Evolutionary conservation across 1,140 invertebrate species (phyloP).

Genomic region (Adelges cooleyi): DNA sequence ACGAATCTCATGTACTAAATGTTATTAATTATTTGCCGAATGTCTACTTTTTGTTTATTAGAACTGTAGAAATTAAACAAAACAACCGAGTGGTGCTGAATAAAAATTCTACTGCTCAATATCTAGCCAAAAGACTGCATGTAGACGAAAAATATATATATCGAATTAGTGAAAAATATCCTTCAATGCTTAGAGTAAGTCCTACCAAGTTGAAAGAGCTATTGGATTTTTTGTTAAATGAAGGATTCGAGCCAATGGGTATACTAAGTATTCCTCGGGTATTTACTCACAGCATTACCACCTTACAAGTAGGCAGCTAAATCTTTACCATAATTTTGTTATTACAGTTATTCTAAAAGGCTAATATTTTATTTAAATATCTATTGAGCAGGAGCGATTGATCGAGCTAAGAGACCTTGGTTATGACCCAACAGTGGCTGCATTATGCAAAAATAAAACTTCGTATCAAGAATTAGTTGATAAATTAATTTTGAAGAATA

Average conservation of each 20-base stretch:
- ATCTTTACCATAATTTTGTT: not conserved
- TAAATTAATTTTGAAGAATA: constrained; percentile 6
- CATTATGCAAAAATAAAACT: constrained; percentile 12
- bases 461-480: constrained; percentile 13
- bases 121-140: constrained; percentile 5
- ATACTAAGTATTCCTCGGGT: constrained; percentile 5
- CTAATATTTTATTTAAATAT: not conserved
- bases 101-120: constrained; percentile 12
- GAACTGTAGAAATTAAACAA: constrained; percentile 6
- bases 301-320: not conserved
- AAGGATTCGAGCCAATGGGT: not conserved
- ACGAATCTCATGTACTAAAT: no score
- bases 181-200: constrained; percentile 6
- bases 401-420: constrained; percentile 7
- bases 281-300: constrained; percentile 17
- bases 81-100: not conserved
- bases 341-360: not conserved
- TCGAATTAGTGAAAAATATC: constrained; percentile 7
- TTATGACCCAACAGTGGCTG: not conserved
- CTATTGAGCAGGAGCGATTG: constrained; percentile 5
- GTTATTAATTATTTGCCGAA: no score
- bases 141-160: not conserved
- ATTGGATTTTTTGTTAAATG: constrained; percentile 3
- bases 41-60: no score
- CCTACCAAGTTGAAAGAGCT: constrained; percentile 11